Evolutionary conservation across 1,140 invertebrate genomes (phyloP).

Genomic region (Thaumetopoea pityocampa): DNA sequence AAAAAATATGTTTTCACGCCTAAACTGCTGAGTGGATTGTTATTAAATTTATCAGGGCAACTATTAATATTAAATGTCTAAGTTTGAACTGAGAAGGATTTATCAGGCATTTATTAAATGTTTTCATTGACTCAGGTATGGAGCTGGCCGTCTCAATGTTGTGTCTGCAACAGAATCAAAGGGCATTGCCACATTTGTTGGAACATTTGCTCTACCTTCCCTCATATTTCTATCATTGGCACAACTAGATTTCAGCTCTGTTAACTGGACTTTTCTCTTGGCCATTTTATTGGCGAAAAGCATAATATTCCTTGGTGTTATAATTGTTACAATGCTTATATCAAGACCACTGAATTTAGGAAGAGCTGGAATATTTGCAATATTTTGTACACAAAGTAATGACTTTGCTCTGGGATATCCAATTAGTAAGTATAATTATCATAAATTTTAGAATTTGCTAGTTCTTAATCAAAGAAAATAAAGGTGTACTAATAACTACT

Average conservation of each 20-base stretch:
- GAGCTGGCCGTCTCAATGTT: constrained; percentile 90
- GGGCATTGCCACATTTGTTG: constrained; percentile 94
- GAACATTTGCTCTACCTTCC: constrained; percentile 93
- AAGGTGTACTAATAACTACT: background rate
- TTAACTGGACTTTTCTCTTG: constrained; percentile 94
- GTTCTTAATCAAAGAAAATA: background rate
- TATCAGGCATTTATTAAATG: background rate
- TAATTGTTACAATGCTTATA: constrained; percentile 86
- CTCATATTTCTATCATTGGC: constrained; percentile 94
- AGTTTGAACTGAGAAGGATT: too few species aligned
- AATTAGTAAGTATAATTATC: constrained; percentile 83
- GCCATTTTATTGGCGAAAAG: constrained; percentile 91
- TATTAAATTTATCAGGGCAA: background rate
- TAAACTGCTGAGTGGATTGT: background rate
- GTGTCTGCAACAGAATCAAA: constrained; percentile 92
- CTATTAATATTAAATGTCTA: too few species aligned
- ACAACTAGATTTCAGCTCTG: constrained; percentile 87
- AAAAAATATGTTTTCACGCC: too few species aligned
- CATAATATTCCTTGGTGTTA: constrained; percentile 89
- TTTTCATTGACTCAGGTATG: constrained; percentile 83
- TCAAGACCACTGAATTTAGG: constrained; percentile 88
- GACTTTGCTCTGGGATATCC: constrained; percentile 98
- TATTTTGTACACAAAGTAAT: constrained; percentile 98
- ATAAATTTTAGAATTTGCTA: background rate
- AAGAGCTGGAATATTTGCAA: constrained; percentile 92